Evolutionary conservation across 30 jellyfish, hydroid and myxozoan species (phyloP).

Genomic region (Rhopilema esculentum): DNA sequence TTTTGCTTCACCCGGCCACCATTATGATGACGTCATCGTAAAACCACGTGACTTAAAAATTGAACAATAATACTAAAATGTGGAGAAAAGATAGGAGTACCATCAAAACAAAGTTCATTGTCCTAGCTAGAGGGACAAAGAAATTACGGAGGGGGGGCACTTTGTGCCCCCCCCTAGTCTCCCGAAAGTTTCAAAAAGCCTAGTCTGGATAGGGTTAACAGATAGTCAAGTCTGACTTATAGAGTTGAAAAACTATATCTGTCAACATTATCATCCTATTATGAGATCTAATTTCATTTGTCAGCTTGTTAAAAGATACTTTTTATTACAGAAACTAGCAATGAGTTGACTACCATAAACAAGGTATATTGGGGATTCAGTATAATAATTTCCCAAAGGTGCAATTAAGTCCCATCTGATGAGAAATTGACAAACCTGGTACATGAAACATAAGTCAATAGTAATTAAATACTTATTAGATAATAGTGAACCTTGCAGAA

Average conservation of each 20-base stretch:
- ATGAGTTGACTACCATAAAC: not conserved
- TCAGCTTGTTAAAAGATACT: not conserved
- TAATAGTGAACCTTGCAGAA: not conserved
- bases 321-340: constrained; percentile 2
- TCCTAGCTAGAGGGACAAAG: no score
- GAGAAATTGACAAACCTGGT: constrained; percentile 2
- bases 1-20: no score
- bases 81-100: no score
- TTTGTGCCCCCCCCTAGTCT: no score
- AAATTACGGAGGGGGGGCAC: no score
- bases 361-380: not conserved
- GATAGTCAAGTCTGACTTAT: constrained; percentile 5
- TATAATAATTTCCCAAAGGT: constrained; percentile 1
- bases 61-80: no score
- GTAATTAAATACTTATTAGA: not conserved
- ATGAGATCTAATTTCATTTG: constrained; percentile 3
- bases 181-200: no score
- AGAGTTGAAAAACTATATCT: not conserved
- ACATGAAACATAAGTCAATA: not conserved
- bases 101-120: no score
- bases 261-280: not conserved
- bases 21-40: no score
- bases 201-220: no score
- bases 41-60: no score
- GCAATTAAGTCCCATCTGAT: not conserved